A percentile compares a stretch with the other conserved stretches of the same genome.
Conservation (phyloP, 1,140 invertebrate genomes). For the Bombus sibiricus region DNA sequence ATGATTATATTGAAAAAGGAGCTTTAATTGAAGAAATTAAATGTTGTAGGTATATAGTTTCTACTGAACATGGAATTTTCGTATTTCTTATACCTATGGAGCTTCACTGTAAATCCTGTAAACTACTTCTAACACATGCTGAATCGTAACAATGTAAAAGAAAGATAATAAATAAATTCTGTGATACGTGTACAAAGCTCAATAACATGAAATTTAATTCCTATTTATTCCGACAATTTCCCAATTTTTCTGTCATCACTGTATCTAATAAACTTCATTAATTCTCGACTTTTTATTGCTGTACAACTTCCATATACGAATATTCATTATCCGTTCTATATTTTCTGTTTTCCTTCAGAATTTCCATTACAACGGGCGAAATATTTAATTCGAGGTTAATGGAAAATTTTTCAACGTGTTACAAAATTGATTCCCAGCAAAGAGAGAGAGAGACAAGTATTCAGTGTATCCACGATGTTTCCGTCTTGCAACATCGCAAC, state of each 20-base stretch:
- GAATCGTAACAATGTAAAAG: no score
- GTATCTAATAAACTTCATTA: neutral
- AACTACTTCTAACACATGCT: no score
- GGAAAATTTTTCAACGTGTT: neutral
- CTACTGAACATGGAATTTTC: no score
- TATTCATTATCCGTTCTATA: neutral
- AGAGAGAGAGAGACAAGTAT: no score
- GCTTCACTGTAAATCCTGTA: no score
- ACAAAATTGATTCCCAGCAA: neutral
- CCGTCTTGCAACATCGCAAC: slow-evolving; percentile 28
- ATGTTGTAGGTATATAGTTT: no score
- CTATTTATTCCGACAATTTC: neutral
- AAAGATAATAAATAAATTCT: no score
- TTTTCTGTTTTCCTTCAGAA: neutral
- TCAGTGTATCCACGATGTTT: neutral
- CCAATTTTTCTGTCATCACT: neutral
- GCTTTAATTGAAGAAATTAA: no score
- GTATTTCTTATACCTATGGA: no score
- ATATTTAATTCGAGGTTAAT: neutral
- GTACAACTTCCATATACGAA: neutral
- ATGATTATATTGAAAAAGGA: no score
- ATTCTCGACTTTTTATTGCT: neutral
- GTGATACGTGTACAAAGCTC: no score
- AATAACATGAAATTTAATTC: neutral
- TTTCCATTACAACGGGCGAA: neutral